Base-by-base conservation (phyloP, 2,113 vertebrate genomes). In the Rhinolophus sinicus region DNA sequence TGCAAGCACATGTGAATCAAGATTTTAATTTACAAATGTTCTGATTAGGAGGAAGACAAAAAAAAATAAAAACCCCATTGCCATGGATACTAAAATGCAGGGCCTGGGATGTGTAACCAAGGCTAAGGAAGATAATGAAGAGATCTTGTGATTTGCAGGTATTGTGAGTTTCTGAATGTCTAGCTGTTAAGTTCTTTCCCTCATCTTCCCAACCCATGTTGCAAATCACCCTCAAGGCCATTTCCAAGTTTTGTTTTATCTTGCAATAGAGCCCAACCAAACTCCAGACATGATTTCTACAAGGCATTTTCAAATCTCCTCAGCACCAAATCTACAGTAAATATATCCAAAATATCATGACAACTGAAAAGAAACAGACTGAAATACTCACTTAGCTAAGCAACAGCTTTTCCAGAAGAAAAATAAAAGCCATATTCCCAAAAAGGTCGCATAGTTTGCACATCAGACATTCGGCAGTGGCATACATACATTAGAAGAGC, bases 61-160 rank as follows among this genome's bases (percentile, higher is more conserved):
- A 84, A 87, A 84, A 85, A 96, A 84, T 84, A 72, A 18, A 52
- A 89, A 78, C 38, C 21, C 28, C 65, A 93, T 69, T 94, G 62
- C 89, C 94, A 93, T 86, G 82, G 82, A 94, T 91, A 96, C 95
- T 89, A 96, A 93, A 84, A 92, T 88, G 85, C 94, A 90, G 82
- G 30, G 21, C 44, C 52, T 44, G 1, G 52, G 73, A 78, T 70
- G 83, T n/a, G 8, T 62, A 52, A 69, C 58, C 9, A 40, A 82
- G 60, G 35, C 70, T 67, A 65, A 88, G 89, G 88, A 80, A 94
- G 82, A 60, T 81, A 73, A 88, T 44, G 24, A 89, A 52, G 33
- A 86, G 40, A 83, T 67, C 50, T 50, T 70, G 38, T 33, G 52
- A 93, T 88, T 40, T 54, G n/a, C 86, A 83, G 62, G 86, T 94